A percentile compares a stretch with the other conserved stretches of the same genome.
Conservation (phyloP, 2,113 vertebrate genomes). For the Tursiops truncatus region DNA sequence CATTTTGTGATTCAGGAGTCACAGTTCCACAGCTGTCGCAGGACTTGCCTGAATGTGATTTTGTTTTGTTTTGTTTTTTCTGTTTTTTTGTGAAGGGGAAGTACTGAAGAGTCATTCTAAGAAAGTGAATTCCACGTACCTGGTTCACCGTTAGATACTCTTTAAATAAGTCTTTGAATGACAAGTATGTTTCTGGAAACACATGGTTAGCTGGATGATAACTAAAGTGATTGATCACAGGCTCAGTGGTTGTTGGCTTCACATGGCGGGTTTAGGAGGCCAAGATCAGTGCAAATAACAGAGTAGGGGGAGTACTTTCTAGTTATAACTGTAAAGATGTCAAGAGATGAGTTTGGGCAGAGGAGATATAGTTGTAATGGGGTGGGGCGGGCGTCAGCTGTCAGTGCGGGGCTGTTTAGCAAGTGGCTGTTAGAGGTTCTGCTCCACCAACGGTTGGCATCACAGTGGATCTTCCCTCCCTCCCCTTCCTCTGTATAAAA, state of each 20-base stretch:
- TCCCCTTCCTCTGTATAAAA: background rate
- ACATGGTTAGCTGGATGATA: background rate
- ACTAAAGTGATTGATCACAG: background rate
- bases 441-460: background rate
- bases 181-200: background rate
- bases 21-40: background rate
- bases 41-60: background rate
- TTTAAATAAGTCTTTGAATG: background rate
- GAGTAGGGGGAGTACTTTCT: background rate
- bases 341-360: background rate
- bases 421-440: background rate
- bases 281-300: background rate
- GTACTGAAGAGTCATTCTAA: background rate
- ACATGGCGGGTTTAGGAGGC: background rate
- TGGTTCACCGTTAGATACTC: background rate
- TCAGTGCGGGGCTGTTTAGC: background rate
- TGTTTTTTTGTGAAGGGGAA: background rate
- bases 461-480: background rate
- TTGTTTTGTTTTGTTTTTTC: background rate
- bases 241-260: background rate
- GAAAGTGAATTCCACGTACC: background rate
- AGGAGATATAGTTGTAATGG: background rate
- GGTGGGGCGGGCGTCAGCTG: fast-evolving
- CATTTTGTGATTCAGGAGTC: background rate
- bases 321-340: background rate